Percentiles rank a stretch among this genome's conserved stretches.
Evolutionary conservation across 2,888 invertebrate species (phyloP).

Genomic region (Halictus quadricinctus): DNA sequence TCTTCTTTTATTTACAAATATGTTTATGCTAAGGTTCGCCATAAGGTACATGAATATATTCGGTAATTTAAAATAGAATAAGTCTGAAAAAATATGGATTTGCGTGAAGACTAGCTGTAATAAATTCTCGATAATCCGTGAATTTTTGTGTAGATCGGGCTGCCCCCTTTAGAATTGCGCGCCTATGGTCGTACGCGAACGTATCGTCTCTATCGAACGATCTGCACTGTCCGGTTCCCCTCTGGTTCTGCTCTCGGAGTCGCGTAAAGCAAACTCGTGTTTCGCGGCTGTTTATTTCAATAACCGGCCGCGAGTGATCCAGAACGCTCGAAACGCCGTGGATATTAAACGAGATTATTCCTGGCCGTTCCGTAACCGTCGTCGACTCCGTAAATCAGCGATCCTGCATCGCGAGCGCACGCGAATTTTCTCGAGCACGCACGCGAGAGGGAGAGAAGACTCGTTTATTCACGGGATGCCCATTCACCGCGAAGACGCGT

Average conservation of each 20-base stretch:
- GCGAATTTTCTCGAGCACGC: conserved; percentile 49
- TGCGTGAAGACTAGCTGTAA: no score
- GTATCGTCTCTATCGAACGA: conserved; percentile 9
- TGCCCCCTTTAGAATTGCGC: conserved; percentile 22
- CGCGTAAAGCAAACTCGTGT: not conserved
- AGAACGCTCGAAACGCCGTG: conserved; percentile 1
- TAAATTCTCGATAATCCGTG: no score
- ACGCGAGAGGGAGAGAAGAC: conserved; percentile 61
- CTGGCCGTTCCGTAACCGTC: conserved; percentile 8
- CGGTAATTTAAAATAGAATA: no score
- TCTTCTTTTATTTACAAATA: no score
- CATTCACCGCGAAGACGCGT: conserved; percentile 57
- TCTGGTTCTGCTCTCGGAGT: not conserved
- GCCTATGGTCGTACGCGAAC: not conserved
- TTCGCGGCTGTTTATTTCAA: conserved; percentile 5
- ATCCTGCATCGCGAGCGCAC: conserved; percentile 50
- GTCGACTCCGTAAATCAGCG: conserved; percentile 67
- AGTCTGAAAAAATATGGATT: no score
- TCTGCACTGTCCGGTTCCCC: not conserved
- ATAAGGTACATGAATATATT: no score
- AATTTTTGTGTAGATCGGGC: no score
- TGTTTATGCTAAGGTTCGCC: no score
- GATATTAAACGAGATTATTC: conserved; percentile 38
- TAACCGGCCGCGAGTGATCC: conserved; percentile 8
- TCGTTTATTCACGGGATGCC: conserved; percentile 66